These are phyloP conservation scores for Choristoneura fumiferana DNA, from an alignment of 1,140 invertebrate genomes.

Conservation along the genomic window DNA sequence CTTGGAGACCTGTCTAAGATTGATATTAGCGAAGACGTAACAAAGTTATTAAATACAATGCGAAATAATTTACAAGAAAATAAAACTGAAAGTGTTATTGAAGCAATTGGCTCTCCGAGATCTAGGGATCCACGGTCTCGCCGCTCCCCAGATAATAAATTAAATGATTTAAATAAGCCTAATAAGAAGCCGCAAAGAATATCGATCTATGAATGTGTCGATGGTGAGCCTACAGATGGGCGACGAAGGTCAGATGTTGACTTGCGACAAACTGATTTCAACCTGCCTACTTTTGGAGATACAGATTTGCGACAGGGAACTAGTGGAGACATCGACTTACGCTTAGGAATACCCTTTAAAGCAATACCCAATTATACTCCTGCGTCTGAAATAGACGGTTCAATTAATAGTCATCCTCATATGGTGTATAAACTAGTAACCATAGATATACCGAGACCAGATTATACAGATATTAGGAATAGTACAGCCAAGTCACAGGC, in stretches of 20 bases:
- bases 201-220: constrained; percentile 76
- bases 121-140: constrained; percentile 58
- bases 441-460: constrained; percentile 85
- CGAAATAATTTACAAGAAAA: constrained; percentile 78
- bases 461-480: constrained; percentile 86
- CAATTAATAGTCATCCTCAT: constrained; percentile 86
- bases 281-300: constrained; percentile 72
- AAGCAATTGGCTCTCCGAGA: constrained; percentile 36
- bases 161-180: constrained; percentile 46
- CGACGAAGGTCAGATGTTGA: constrained; percentile 79
- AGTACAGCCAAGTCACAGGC: constrained; percentile 85
- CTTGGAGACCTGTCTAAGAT: constrained; percentile 86
- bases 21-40: constrained; percentile 85
- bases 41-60: constrained; percentile 82
- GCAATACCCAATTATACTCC: constrained; percentile 87
- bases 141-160: constrained; percentile 55
- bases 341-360: constrained; percentile 87
- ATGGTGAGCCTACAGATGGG: constrained; percentile 71
- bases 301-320: constrained; percentile 76
- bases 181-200: constrained; percentile 50
- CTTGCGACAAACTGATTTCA: constrained; percentile 77
- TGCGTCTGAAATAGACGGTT: constrained; percentile 91
- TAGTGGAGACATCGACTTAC: constrained; percentile 84
- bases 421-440: constrained; percentile 83
- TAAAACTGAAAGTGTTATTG: constrained; percentile 38